A percentile compares a stretch with the other conserved stretches of the same genome.
Conservation (phyloP, 2,888 invertebrate genomes). For the Theodoxus fluviatilis region DNA sequence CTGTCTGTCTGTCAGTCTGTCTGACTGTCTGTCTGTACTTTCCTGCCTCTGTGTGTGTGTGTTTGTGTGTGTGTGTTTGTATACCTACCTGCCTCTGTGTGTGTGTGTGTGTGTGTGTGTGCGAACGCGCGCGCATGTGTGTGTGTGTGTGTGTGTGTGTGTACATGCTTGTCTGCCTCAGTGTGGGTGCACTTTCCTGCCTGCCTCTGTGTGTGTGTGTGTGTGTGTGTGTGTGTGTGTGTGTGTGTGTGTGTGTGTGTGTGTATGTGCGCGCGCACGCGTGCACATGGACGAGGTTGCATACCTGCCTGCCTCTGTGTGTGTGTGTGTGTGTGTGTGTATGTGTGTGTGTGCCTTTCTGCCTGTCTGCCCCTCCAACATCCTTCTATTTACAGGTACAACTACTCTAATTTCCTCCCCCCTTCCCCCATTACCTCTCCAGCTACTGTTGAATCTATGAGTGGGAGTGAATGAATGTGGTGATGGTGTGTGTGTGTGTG, state of each 20-base stretch:
- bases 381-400: too few relatives aligned
- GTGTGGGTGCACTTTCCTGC: background rate
- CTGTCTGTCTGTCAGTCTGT: background rate
- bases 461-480: background rate
- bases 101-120: constrained; percentile 1
- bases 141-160: background rate
- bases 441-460: too few relatives aligned
- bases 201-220: background rate
- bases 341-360: background rate
- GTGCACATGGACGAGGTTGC: background rate
- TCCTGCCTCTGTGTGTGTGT: background rate
- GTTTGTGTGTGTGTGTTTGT: constrained; percentile 2
- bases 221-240: background rate
- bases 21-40: background rate
- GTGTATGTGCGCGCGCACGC: background rate
- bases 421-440: too few relatives aligned
- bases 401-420: too few relatives aligned
- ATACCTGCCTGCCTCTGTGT: background rate
- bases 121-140: background rate
- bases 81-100: background rate
- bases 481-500: background rate
- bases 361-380: too few relatives aligned
- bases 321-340: background rate
- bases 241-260: background rate
- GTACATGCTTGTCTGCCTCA: too few relatives aligned